phyloP scores from a whole-genome alignment of 1,140 invertebrate species.

The Anastrepha obliqua region DNA sequence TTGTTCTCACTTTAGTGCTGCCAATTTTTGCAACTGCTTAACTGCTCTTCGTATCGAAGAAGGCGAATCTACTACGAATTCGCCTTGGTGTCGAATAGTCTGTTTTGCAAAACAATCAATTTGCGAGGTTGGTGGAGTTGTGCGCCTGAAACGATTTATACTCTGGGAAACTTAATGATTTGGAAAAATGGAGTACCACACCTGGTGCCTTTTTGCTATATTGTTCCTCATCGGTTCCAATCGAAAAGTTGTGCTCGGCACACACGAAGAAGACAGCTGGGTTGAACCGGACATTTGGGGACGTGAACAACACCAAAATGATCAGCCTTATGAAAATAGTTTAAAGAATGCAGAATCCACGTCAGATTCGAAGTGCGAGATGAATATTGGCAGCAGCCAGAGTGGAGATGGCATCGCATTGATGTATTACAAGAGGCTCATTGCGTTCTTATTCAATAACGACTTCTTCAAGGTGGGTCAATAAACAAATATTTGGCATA shows the following conservation, averaged over 20 bases:
- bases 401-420: slow-evolving; percentile 63
- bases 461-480: slow-evolving; percentile 63
- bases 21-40: neutral
- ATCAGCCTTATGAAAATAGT: neutral
- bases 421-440: slow-evolving; percentile 68
- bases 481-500: slow-evolving; percentile 7
- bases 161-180: neutral
- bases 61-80: no score
- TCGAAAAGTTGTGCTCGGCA: neutral
- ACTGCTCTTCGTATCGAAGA: neutral
- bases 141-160: no score
- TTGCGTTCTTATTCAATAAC: slow-evolving; percentile 62
- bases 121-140: neutral
- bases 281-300: slow-evolving; percentile 65
- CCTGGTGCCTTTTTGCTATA: neutral
- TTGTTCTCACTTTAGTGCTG: neutral
- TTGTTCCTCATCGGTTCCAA: neutral
- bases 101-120: neutral
- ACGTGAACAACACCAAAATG: slow-evolving; percentile 43
- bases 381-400: neutral
- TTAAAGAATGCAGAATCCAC: slow-evolving; percentile 43
- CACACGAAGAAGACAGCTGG: slow-evolving; percentile 61
- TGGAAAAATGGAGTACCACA: neutral
- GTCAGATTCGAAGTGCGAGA: neutral
- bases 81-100: neutral